Conservation (phyloP, 1,140 invertebrate genomes). For the Tetranychus urticae region DNA sequence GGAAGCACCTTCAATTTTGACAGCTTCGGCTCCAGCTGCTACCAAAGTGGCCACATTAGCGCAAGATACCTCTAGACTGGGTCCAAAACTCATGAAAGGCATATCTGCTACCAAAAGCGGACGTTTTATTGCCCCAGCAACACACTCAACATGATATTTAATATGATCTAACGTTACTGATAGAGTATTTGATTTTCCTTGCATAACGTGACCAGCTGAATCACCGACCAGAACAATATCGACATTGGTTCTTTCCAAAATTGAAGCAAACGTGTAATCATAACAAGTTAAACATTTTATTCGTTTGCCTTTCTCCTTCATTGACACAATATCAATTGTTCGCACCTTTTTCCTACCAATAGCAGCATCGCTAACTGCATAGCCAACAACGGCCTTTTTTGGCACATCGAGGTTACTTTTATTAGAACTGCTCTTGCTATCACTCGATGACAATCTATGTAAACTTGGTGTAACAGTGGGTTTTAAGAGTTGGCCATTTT, state of each 20-base stretch:
- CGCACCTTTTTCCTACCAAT: background rate
- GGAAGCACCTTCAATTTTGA: constrained; percentile 12
- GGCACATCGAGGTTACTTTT: no score
- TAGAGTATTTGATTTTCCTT: constrained; percentile 9
- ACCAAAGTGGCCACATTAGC: constrained; percentile 3
- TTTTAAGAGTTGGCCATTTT: no score
- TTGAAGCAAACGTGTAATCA: constrained; percentile 8
- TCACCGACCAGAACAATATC: constrained; percentile 14
- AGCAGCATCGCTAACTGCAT: background rate
- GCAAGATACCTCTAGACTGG: background rate
- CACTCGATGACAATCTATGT: no score
- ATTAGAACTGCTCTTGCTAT: no score
- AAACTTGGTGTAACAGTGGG: no score
- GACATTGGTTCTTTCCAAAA: constrained; percentile 8
- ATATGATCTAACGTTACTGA: constrained; percentile 13
- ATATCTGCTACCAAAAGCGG: constrained; percentile 8
- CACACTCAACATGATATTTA: constrained; percentile 11
- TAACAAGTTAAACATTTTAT: constrained; percentile 11
- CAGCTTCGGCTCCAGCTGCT: constrained; percentile 12
- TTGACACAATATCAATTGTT: background rate
- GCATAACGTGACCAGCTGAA: constrained; percentile 10
- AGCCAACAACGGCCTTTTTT: background rate
- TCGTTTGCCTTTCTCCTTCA: constrained; percentile 4
- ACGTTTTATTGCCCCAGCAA: constrained; percentile 5
- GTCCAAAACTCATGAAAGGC: constrained; percentile 1